A percentile compares a stretch with the other conserved stretches of the same genome.
phyloP scores from a whole-genome alignment of 2,888 invertebrate species.

The Autographa pulchrina region DNA sequence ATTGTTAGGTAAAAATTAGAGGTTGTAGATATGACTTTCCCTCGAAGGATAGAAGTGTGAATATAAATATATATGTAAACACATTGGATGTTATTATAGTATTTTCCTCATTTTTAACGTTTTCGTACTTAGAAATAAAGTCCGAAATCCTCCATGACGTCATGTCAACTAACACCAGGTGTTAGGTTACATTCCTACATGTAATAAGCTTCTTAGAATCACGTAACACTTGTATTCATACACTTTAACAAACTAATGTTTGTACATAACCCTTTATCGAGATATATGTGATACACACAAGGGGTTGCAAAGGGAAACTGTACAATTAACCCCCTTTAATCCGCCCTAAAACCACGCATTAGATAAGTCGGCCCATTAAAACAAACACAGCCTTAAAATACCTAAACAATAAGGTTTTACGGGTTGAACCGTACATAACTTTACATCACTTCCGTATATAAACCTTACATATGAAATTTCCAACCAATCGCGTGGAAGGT shows the following conservation, averaged over 20 bases:
- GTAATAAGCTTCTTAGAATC: slow-evolving; percentile 1
- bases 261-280: background rate
- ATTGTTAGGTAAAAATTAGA: background rate
- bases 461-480: slow-evolving; percentile 74
- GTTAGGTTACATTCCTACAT: background rate
- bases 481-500: slow-evolving; percentile 76
- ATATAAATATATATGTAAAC: background rate
- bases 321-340: slow-evolving; percentile 45
- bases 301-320: slow-evolving; percentile 1
- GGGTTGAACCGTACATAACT: slow-evolving; percentile 55
- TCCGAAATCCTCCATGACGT: background rate
- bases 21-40: background rate
- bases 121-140: background rate
- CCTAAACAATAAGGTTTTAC: slow-evolving; percentile 62
- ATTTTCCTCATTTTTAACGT: background rate
- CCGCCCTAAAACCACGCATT: slow-evolving; percentile 20
- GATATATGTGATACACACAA: slow-evolving; percentile 6
- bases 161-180: slow-evolving; percentile 1
- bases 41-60: background rate
- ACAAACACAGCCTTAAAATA: slow-evolving; percentile 58
- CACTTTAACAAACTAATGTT: background rate
- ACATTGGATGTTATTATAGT: too few relatives aligned
- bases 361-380: slow-evolving; percentile 56
- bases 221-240: background rate
- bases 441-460: slow-evolving; percentile 60